These are phyloP conservation scores for Valencia hispanica DNA, from an alignment of 2,797 vertebrate genomes.

Conservation along the genomic window DNA sequence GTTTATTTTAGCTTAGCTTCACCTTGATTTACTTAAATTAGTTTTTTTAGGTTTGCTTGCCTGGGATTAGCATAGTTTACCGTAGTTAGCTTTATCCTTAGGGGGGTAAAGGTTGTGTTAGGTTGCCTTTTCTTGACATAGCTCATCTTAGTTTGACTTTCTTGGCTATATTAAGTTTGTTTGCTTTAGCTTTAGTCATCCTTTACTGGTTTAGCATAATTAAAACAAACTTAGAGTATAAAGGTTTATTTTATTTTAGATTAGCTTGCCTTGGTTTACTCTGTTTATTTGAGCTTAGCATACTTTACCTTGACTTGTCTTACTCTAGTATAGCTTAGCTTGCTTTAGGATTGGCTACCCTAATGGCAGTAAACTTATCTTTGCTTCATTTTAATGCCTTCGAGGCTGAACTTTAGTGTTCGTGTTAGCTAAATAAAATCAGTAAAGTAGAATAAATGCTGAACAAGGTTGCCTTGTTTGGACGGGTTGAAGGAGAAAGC, in stretches of 20 bases:
- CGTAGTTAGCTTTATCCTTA: too few relatives aligned
- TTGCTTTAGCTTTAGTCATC: background rate
- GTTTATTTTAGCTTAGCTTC: background rate
- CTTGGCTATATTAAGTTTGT: background rate
- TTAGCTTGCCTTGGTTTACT: background rate
- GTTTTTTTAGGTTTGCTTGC: too few relatives aligned
- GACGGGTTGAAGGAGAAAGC: background rate
- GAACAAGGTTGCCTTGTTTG: background rate
- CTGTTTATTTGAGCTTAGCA: too few relatives aligned
- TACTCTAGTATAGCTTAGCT: background rate
- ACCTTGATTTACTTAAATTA: too few relatives aligned
- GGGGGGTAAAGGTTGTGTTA: background rate
- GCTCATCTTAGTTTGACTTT: background rate
- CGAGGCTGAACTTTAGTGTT: background rate
- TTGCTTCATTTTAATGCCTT: background rate
- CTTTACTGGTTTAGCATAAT: background rate
- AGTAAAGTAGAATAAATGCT: background rate
- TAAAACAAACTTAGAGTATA: background rate
- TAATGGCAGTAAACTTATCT: background rate
- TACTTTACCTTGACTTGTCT: background rate
- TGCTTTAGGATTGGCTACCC: background rate
- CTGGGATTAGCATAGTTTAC: too few relatives aligned
- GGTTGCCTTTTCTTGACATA: background rate
- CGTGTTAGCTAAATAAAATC: too few relatives aligned
- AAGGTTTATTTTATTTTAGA: too few relatives aligned